Percentiles rank a stretch among this genome's conserved stretches.
Conservation (phyloP, 2,888 invertebrate genomes). For the Rhagonycha fulva region DNA sequence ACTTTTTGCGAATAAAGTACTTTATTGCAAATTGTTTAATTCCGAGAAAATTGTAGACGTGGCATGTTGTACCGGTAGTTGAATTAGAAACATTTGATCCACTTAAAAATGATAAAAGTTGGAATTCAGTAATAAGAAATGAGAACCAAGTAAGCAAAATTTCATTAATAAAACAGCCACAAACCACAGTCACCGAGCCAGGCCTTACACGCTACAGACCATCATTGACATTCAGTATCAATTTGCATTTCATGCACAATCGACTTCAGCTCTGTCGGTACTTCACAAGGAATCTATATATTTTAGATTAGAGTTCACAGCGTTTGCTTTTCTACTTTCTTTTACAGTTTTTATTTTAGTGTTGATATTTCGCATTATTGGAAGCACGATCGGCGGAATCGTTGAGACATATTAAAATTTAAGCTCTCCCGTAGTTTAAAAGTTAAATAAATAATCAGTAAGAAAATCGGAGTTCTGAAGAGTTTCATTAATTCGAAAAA, state of each 20-base stretch:
- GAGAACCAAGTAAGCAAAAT: conserved; percentile 17
- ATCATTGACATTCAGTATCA: conserved; percentile 39
- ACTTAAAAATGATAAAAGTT: background rate
- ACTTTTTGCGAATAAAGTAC: background rate
- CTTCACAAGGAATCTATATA: conserved; percentile 22
- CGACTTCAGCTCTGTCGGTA: conserved; percentile 22
- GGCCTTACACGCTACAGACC: conserved; percentile 30
- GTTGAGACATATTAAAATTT: background rate
- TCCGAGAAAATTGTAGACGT: background rate
- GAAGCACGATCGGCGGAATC: conserved; percentile 7
- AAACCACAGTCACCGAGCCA: conserved; percentile 37
- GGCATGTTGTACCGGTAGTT: no score
- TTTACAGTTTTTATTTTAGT: conserved; percentile 11
- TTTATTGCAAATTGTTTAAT: background rate
- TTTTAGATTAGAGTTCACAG: conserved; percentile 21
- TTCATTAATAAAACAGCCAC: conserved; percentile 39
- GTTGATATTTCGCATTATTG: conserved; percentile 18
- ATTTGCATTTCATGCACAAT: conserved; percentile 41
- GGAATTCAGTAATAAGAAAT: conserved; percentile 5
- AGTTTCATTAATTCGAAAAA: no score
- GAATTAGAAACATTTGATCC: background rate
- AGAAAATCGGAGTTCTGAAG: background rate
- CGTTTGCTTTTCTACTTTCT: conserved; percentile 10
- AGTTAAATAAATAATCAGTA: background rate
- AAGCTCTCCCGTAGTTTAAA: background rate